Percentiles rank a stretch among this genome's conserved stretches.
phyloP scores from a whole-genome alignment of 2,888 invertebrate genomes.

The Drosophila koepferae region DNA sequence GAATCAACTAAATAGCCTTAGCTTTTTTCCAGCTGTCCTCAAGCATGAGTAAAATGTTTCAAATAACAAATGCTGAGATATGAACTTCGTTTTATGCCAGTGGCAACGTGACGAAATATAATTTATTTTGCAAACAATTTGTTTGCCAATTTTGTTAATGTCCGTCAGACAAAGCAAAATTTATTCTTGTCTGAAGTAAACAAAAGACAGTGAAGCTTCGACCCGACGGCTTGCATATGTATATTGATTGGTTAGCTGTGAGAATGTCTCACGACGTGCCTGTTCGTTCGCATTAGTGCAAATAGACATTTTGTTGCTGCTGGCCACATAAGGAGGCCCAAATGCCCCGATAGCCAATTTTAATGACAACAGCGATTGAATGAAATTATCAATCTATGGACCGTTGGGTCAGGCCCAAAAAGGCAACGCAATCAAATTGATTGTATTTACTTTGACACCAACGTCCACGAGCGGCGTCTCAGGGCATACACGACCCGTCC shows the following conservation, averaged over 20 bases:
- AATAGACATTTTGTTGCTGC: constrained; percentile 37
- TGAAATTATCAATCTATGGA: constrained; percentile 77
- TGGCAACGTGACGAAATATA: constrained; percentile 48
- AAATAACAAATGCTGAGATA: constrained; percentile 1
- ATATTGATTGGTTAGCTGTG: constrained; percentile 7
- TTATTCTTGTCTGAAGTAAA: constrained; percentile 8
- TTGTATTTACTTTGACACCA: constrained; percentile 79
- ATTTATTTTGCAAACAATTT: constrained; percentile 22
- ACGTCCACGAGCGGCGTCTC: constrained; percentile 30
- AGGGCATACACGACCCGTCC: constrained; percentile 1
- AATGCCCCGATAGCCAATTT: constrained; percentile 52
- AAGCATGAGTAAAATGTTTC: background rate
- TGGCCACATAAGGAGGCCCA: constrained; percentile 20
- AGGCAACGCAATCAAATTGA: constrained; percentile 74
- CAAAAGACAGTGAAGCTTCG: constrained; percentile 8
- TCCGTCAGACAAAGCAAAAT: constrained; percentile 6
- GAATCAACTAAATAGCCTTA: background rate
- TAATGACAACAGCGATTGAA: constrained; percentile 74
- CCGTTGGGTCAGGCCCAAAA: constrained; percentile 55
- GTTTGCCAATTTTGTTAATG: constrained; percentile 9
- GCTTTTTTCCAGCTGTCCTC: background rate
- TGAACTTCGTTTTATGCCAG: background rate
- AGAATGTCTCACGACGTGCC: constrained; percentile 52
- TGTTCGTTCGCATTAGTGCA: constrained; percentile 36
- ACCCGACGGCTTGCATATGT: constrained; percentile 19